Base-by-base conservation (phyloP, 1,140 invertebrate species). In the Protaetia brevitarsis region DNA sequence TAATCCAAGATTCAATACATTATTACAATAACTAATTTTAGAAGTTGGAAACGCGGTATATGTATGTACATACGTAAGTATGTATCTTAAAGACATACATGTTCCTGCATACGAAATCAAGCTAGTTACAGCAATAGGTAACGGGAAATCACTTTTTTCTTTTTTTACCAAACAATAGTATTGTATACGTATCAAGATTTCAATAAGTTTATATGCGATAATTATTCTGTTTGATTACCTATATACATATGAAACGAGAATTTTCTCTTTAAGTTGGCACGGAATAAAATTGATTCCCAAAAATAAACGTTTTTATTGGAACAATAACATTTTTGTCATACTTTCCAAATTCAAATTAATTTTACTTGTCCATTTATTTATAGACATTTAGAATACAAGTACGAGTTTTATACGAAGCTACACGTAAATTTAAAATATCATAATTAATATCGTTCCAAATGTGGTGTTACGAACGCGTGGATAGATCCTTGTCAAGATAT, bases 401-500 rank as follows among this genome's bases (percentile, higher is more conserved):
- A n/a, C n/a, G n/a, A n/a, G n/a, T n/a, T n/a, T n/a, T n/a, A n/a
- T n/a, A n/a, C n/a, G n/a, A n/a, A n/a, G 26, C 26, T 51, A 51
- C 21, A 19, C 16, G 26, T 51, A 51, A 51, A 31, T 28, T 59
- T 59, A 13, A 59, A 59, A 59, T 21, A 58, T 58, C 23, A 59
- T 59, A 59, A 59, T 59, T 59, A 29, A 59, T 59, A 59, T 59
- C 57, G 16, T 29, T 28, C 26, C 29, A 21, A 51, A 51, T 29
- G 57, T 29, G 26, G 23, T 31, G 23, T 59, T 59, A 59, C 13
- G 11, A 2, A 31, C 3, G 26, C 57, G 27, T 29, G 29, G 26
- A 31, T 59, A 59, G 57, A 59, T 59, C 29, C 16, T 31, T 31
- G 57, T 59, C 57, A 29, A 31, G 57, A 59, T 59, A 59, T 59